phyloP scores from a whole-genome alignment of 2,113 vertebrate species.

The Charadrius vociferus region DNA sequence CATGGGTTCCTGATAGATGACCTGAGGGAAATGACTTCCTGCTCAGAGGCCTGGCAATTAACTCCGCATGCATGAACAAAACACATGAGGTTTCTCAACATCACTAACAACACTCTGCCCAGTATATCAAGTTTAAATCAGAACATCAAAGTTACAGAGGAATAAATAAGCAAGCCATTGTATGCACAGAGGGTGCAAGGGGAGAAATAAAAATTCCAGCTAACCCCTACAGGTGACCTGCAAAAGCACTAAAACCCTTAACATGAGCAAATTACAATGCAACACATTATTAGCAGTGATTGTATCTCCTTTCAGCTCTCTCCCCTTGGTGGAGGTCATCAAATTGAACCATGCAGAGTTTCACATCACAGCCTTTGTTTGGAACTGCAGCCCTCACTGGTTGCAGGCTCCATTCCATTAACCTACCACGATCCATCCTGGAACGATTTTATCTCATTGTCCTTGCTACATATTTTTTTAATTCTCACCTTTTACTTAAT shows the following conservation, averaged over 20 bases:
- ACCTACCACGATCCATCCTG: not conserved
- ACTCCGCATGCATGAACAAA: not conserved
- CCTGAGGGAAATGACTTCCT: not conserved
- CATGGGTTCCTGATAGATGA: not conserved
- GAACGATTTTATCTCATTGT: not conserved
- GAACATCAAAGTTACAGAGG: conserved; percentile 29
- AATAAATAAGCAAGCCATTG: not conserved
- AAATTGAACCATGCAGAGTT: not conserved
- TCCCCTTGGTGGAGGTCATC: not conserved
- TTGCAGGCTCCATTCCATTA: not conserved
- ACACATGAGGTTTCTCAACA: conserved; percentile 33
- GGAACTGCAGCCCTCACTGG: not conserved
- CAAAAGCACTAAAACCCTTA: not conserved
- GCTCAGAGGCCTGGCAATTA: conserved; percentile 23
- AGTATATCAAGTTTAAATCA: not conserved
- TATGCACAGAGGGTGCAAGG: not conserved
- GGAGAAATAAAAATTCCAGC: conserved; percentile 2
- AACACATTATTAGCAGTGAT: not conserved
- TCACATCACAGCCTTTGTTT: not conserved
- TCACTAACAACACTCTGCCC: not conserved
- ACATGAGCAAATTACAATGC: not conserved
- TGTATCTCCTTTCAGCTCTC: not conserved
- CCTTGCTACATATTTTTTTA: not conserved
- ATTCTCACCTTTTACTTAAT: not conserved
- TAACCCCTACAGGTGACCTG: not conserved